Percentiles rank a stretch among this genome's conserved stretches.
Evolutionary conservation across 2,797 vertebrate genomes (phyloP).

Genomic region (Smutsia gigantea): DNA sequence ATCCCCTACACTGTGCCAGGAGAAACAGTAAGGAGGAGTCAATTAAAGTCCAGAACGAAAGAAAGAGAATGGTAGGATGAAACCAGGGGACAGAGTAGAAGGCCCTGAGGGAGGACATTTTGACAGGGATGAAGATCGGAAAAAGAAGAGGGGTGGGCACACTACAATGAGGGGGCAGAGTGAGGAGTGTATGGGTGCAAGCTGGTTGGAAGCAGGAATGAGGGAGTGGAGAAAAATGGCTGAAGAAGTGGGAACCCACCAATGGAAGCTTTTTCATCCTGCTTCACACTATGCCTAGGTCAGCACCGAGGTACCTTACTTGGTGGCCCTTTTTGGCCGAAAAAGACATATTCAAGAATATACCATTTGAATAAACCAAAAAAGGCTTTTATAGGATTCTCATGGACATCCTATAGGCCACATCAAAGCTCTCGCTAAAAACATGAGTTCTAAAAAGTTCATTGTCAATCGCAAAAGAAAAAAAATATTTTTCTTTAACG

Average conservation of each 20-base stretch:
- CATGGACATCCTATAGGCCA: background rate
- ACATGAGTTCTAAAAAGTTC: slow-evolving; percentile 45
- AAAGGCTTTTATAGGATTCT: background rate
- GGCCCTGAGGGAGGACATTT: background rate
- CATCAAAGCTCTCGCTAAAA: slow-evolving; percentile 32
- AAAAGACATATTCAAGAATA: background rate
- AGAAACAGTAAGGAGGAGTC: slow-evolving; percentile 15
- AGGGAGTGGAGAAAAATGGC: background rate
- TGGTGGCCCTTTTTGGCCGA: background rate
- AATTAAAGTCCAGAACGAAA: slow-evolving; percentile 5
- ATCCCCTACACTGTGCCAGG: background rate
- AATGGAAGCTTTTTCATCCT: background rate
- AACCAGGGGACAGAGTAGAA: background rate
- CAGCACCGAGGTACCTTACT: background rate
- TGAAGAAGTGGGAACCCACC: background rate
- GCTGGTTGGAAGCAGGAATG: background rate
- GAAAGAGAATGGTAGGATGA: background rate
- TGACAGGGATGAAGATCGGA: background rate
- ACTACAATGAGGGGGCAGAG: background rate
- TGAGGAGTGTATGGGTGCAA: background rate
- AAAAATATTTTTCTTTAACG: background rate
- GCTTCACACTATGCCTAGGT: background rate
- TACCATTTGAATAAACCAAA: background rate
- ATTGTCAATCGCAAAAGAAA: slow-evolving; percentile 48
- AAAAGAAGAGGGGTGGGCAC: background rate